Evolutionary conservation across 1,140 invertebrate genomes (phyloP), one percentile per base, ranked within the genome.

Genomic region (Ips typographus): DNA sequence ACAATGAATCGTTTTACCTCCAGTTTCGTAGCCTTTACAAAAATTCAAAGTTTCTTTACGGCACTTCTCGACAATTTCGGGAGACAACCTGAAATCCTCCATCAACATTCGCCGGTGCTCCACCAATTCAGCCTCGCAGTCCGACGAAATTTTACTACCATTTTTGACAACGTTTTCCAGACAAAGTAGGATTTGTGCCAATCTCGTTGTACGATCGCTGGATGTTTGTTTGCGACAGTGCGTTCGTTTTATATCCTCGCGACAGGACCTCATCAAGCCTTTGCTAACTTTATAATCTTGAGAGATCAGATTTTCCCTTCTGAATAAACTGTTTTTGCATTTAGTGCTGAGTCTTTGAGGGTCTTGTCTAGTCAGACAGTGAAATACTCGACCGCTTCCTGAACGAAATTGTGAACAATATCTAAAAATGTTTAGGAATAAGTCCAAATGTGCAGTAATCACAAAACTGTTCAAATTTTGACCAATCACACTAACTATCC

Each of bases 1-100:
- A 80, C 97, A 99, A 81, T 99, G 96, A 71, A 99, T 90, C 0
- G 95, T 98, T 77, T 90, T 90, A 0, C 95, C 95, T 40, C 90
- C 91, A 63, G 88, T 79, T 80, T 94, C 91, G 59, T 93, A 80
- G 4, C 77, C 79, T 40, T 72, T 73, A 78, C 92, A 94, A 77
- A 90, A 89, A 37, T 80, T 85, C 40, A 84, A 83, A 67, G 98
- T 95, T 78, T 98, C 96, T 73, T 89, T 86, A 2, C 91, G 89
- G 83, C 97, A 99, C 43, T 88, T 87, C 72, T 89, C 87, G 53
- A 98, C 93, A 61, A 99, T 86, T 81, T 98, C 95, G 2, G 96
- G 96, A 8, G 91, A 94, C 2, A 98, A 82, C 73, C 92, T 87
- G 79, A 93, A 98, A 82, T 99, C 95, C 76, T 95, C 90, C 89